A percentile compares a stretch with the other conserved stretches of the same genome.
Conservation (phyloP, 2,888 invertebrate species). For the Apamea sordens region DNA sequence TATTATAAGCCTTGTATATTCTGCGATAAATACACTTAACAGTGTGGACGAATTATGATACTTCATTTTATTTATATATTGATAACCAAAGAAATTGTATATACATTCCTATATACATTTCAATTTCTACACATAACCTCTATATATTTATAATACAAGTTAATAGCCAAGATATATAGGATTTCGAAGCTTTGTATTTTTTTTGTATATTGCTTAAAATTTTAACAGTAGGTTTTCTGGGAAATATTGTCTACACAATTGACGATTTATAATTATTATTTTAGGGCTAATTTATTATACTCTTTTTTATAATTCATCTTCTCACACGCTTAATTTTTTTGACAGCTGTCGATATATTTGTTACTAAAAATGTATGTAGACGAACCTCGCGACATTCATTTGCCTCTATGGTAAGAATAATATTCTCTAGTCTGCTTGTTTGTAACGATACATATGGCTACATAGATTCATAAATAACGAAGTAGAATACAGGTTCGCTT, state of each 20-base stretch:
- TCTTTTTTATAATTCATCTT: slow-evolving; percentile 20
- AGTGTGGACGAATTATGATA: slow-evolving; percentile 88
- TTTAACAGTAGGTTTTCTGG: slow-evolving; percentile 62
- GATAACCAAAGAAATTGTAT: slow-evolving; percentile 46
- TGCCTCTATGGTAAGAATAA: slow-evolving; percentile 40
- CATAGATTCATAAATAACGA: slow-evolving; percentile 41
- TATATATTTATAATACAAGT: slow-evolving; percentile 55
- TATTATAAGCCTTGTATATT: slow-evolving; percentile 66
- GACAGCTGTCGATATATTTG: background rate
- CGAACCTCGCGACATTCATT: slow-evolving; percentile 10
- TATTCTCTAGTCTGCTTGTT: slow-evolving; percentile 38
- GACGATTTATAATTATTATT: slow-evolving; percentile 73
- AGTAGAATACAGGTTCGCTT: slow-evolving; percentile 45
- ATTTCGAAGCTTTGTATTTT: slow-evolving; percentile 60
- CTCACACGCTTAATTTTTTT: slow-evolving; percentile 1
- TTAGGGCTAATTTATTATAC: slow-evolving; percentile 41
- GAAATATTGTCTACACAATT: slow-evolving; percentile 88
- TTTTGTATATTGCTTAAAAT: slow-evolving; percentile 64
- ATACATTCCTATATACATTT: slow-evolving; percentile 65
- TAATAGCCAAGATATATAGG: slow-evolving; percentile 56
- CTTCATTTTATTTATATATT: slow-evolving; percentile 69
- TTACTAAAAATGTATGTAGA: slow-evolving; percentile 2
- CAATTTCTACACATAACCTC: slow-evolving; percentile 52
- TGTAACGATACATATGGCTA: slow-evolving; percentile 45
- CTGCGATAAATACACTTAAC: slow-evolving; percentile 79